Base-by-base conservation (phyloP, 2,888 invertebrate genomes). In the Chironomus riparius region DNA sequence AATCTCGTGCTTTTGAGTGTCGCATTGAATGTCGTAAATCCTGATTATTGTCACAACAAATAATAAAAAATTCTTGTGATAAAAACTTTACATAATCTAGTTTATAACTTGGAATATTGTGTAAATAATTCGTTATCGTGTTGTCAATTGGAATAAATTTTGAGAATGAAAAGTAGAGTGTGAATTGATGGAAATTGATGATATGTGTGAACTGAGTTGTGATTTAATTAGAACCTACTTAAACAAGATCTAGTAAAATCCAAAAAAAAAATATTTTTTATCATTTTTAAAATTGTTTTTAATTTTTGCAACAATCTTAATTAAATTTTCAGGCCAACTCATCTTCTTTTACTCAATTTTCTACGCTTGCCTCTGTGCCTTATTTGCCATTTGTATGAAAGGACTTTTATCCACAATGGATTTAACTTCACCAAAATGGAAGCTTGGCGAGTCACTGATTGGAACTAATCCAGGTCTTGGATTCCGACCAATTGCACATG, bases 371-470 rank as follows among this genome's bases (percentile, higher is more conserved):
- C 86, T 98, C 82, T 92, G 92, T 15, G 89, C 91, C 6, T 86
- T 98, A 81, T 97, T 96, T 83, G 88, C 92, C 0, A 88, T 94
- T 73, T 95, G 96, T 83, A 90, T 97, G 88, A 90, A 92, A 77
- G 92, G 92, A 1, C 87, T 98, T 79, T 86, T 93, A 80, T 85
- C 89, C 65, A 89, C 92, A 0, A 81, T 97, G 77, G 87, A 90
- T 78, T 83, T 87, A 0, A 83, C 87, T n/a, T 86, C 86, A 78
- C 97, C 97, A 0, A 90, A 87, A 79, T 96, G 91, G 88, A 88
- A 88, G 76, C 85, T 94, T 78, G 88, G 88, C 1, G 85, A 87
- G 0, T 94, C 96, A 56, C 85, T 95, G 76, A 96, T 97, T 80
- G 91, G 87, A 18, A 85, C 83, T 50, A 88, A 87, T 82, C 86